A percentile compares a stretch with the other conserved stretches of the same genome.
phyloP scores from a whole-genome alignment of 2,888 invertebrate genomes.

The Drosophila pseudotakahashii region DNA sequence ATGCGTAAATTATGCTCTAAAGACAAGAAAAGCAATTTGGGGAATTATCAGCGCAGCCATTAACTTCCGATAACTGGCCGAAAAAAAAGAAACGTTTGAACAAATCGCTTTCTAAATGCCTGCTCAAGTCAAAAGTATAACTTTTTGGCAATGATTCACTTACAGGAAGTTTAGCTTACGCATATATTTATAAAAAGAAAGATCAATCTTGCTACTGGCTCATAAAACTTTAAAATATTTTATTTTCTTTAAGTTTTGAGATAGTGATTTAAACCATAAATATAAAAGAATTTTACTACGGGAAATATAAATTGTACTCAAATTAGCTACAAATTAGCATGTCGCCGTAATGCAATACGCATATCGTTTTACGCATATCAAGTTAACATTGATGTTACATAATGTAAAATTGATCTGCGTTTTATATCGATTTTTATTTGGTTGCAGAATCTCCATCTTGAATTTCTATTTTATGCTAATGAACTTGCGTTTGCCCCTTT shows the following conservation, averaged over 20 bases:
- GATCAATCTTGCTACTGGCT: background rate
- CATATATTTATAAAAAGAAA: background rate
- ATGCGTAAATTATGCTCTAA: slow-evolving; percentile 48
- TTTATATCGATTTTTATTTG: too few relatives aligned
- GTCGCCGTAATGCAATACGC: too few relatives aligned
- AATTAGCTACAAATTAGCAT: too few relatives aligned
- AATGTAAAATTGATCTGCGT: too few relatives aligned
- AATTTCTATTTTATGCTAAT: slow-evolving; percentile 13
- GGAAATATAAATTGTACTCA: too few relatives aligned
- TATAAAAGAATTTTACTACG: background rate
- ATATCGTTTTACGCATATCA: too few relatives aligned
- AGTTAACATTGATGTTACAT: too few relatives aligned
- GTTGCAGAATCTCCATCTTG: background rate
- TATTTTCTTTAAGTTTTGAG: background rate
- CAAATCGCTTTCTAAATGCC: slow-evolving; percentile 34
- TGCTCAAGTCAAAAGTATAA: slow-evolving; percentile 1
- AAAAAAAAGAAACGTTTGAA: slow-evolving; percentile 7
- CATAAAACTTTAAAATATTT: too few relatives aligned
- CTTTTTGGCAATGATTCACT: background rate
- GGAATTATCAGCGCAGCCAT: slow-evolving; percentile 66
- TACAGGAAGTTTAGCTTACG: background rate
- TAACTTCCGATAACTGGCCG: slow-evolving; percentile 58
- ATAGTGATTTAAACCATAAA: background rate
- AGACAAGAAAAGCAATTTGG: slow-evolving; percentile 25
- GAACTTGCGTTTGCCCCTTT: slow-evolving; percentile 3